Evolutionary conservation across 2,797 vertebrate species (phyloP), one percentile per base, ranked within the genome.

Genomic region (Pantherophis vulpinus): DNA sequence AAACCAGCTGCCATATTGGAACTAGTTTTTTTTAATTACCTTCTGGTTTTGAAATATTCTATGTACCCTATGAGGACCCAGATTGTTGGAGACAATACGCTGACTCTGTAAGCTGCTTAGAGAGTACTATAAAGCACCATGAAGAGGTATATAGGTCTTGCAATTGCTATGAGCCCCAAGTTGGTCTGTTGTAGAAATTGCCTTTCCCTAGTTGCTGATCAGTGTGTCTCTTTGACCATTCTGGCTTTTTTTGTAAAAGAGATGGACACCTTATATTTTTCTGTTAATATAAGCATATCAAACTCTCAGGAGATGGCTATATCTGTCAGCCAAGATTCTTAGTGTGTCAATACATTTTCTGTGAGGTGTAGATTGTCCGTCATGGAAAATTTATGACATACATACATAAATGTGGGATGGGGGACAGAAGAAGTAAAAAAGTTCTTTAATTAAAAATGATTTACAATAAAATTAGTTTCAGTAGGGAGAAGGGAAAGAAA

Each of bases 11-110:
- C 89, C 93, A 74, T 86, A 94, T 92, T 58, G 92, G 54, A 63
- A 42, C 54, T 93, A 83, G 58, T 61, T 94, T 83, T 90, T 92
- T 29, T 4, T 10, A 11, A 91, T 94, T 96, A 61, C 42, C 86
- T 94, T 92, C 91, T 92, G 3, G 95, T 51, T 95, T 95, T 51
- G 61, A 70, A 70, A 70, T 95, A 88, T 90, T 95, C 66, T 79
- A 91, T 14, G 61, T 29, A 66, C 11, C 61, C 27, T 63, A 61
- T 61, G 60, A 61, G 25, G 25, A 61, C 10, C 61, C 61, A 63
- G 61, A 63, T 63, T 29, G 10, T 63, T 63, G 27, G 25, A 25
- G 27, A 4, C 9, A 63, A 63, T 63, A 29, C 4, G 25, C 25
- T 63, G 27, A 63, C 25, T 29, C 25, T 63, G 61, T 63, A 63